Conservation (phyloP, 2,888 invertebrate species). For the Chrysodeixis includens region DNA sequence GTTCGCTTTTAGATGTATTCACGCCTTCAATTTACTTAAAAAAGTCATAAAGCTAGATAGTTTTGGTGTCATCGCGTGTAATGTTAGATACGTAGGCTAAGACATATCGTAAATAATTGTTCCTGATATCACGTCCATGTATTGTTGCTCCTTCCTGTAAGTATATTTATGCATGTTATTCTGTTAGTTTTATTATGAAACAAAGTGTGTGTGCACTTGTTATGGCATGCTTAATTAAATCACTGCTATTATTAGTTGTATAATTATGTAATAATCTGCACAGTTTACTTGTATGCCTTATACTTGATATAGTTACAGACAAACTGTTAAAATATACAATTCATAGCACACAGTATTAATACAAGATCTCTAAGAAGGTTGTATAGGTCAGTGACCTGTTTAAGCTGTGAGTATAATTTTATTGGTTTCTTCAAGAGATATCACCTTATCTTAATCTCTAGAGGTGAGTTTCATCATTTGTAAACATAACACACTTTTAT, state of each 20-base stretch:
- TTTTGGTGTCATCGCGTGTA: constrained; percentile 56
- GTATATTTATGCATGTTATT: constrained; percentile 64
- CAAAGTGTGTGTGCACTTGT: not conserved
- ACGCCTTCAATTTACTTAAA: constrained; percentile 66
- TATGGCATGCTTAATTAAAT: constrained; percentile 7
- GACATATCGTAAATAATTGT: constrained; percentile 63
- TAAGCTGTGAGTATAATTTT: constrained; percentile 27
- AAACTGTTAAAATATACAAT: not conserved
- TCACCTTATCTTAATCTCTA: constrained; percentile 60
- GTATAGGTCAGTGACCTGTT: constrained; percentile 54
- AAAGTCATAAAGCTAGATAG: constrained; percentile 62
- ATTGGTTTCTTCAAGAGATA: constrained; percentile 48
- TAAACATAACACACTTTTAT: constrained; percentile 33
- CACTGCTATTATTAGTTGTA: constrained; percentile 16
- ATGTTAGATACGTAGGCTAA: constrained; percentile 69
- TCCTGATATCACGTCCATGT: constrained; percentile 84
- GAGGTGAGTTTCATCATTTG: constrained; percentile 48
- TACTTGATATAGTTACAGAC: constrained; percentile 10
- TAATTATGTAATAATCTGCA: constrained; percentile 30
- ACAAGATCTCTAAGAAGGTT: constrained; percentile 31
- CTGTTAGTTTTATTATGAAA: constrained; percentile 2
- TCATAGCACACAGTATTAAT: constrained; percentile 14
- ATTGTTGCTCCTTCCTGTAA: constrained; percentile 89
- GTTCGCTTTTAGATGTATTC: constrained; percentile 64
- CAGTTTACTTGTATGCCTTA: constrained; percentile 10